phyloP scores from a whole-genome alignment of 2,113 vertebrate genomes.

The Electrona antarctica region DNA sequence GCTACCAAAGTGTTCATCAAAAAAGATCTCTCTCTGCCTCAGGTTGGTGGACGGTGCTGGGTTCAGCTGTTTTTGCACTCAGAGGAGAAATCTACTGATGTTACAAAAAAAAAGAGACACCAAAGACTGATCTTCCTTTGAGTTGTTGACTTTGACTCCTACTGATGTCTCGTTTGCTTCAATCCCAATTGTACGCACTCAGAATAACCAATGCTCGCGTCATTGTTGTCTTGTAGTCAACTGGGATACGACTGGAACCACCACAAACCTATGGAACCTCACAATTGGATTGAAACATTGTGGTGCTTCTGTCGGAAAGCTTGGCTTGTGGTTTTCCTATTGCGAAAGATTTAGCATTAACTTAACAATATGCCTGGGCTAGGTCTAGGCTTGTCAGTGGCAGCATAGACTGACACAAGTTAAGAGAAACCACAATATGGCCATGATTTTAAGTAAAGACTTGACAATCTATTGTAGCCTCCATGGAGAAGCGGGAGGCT shows the following conservation, averaged over 20 bases:
- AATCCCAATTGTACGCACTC: constrained; percentile 45
- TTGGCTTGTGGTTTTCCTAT: constrained; percentile 7
- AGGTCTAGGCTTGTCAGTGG: constrained; percentile 2
- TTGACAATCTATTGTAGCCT: constrained; percentile 62
- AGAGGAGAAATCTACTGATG: constrained; percentile 77
- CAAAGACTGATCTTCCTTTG: constrained; percentile 69
- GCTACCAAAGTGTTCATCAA: constrained; percentile 25
- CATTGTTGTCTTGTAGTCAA: constrained; percentile 48
- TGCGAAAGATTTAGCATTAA: background rate
- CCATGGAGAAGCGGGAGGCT: constrained; percentile 22
- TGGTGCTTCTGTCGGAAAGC: constrained; percentile 53
- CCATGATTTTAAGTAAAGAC: constrained; percentile 27
- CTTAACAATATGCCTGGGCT: constrained; percentile 8
- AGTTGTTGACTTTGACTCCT: constrained; percentile 65
- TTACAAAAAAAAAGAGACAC: constrained; percentile 53
- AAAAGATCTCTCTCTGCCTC: constrained; percentile 60
- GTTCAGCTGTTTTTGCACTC: constrained; percentile 71
- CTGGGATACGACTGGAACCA: constrained; percentile 78
- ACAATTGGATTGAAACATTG: constrained; percentile 55
- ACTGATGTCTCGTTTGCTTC: constrained; percentile 64
- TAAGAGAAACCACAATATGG: constrained; percentile 13
- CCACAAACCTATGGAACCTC: constrained; percentile 67
- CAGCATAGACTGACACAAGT: background rate
- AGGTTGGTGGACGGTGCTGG: constrained; percentile 60
- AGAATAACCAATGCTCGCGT: constrained; percentile 42